Percentiles rank a stretch among this genome's conserved stretches.
These are phyloP conservation scores for Acanthopleura granulata DNA, from an alignment of 2,888 invertebrate species.

Conservation along the genomic window DNA sequence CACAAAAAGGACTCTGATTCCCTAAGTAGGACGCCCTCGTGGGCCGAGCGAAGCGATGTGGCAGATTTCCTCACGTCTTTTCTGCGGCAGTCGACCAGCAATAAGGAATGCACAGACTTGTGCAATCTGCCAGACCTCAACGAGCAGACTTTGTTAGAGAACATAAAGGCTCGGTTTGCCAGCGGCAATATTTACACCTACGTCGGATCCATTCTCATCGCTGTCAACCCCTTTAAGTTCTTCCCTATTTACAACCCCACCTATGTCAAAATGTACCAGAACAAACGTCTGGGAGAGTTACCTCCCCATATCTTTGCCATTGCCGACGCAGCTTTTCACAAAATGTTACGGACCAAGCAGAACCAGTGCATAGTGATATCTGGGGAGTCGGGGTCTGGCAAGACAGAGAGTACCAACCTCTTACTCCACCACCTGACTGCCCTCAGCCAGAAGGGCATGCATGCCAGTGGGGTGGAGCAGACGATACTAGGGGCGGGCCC, in stretches of 20 bases:
- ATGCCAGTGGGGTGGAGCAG: conserved; percentile 96
- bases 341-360: conserved; percentile 90
- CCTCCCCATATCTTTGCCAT: conserved; percentile 98
- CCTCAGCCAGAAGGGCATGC: conserved; percentile 85
- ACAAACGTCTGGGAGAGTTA: conserved; percentile 88
- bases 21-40: conserved; percentile 65
- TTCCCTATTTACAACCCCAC: conserved; percentile 98
- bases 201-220: conserved; percentile 94
- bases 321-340: conserved; percentile 93
- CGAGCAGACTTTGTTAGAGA: conserved; percentile 91
- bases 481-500: conserved; percentile 96
- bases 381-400: conserved; percentile 95
- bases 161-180: conserved; percentile 85
- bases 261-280: conserved; percentile 95
- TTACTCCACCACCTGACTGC: conserved; percentile 94
- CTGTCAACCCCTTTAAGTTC: conserved; percentile 89
- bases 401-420: conserved; percentile 97
- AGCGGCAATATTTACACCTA: conserved; percentile 96
- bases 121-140: conserved; percentile 96
- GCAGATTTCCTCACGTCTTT: conserved; percentile 94
- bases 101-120: conserved; percentile 94
- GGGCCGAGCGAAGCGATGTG: conserved; percentile 77
- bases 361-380: conserved; percentile 97
- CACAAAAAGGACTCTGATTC: conserved; percentile 81
- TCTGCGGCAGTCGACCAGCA: conserved; percentile 86